Evolutionary conservation across 2,888 invertebrate species (phyloP).

Genomic region (Xylophagus ater): DNA sequence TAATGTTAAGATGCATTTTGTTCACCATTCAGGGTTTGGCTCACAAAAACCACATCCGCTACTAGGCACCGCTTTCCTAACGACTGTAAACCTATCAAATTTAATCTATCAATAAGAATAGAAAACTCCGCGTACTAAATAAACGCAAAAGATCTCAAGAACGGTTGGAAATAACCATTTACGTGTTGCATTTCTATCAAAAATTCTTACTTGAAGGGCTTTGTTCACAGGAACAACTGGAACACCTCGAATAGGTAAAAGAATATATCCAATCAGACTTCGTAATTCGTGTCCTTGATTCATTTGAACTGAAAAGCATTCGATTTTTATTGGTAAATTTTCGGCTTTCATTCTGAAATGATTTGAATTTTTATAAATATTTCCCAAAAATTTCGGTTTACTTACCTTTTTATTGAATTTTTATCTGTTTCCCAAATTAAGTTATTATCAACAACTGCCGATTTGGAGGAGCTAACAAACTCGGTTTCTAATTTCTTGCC

Average conservation of each 20-base stretch:
- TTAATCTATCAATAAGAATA: too few species aligned
- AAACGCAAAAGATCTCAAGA: too few species aligned
- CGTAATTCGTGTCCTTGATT: conserved; percentile 37
- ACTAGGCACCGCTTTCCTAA: too few species aligned
- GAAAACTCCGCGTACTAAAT: too few species aligned
- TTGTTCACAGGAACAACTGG: conserved; percentile 49
- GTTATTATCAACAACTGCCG: conserved; percentile 58
- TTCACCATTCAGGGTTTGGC: too few species aligned
- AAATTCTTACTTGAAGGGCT: conserved; percentile 37
- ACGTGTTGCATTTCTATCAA: background rate
- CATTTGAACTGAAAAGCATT: conserved; percentile 48
- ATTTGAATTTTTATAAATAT: background rate
- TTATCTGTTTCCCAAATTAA: conserved; percentile 71
- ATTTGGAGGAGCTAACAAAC: conserved; percentile 45
- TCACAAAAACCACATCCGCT: too few species aligned
- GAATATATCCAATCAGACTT: conserved; percentile 56
- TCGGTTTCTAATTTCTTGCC: conserved; percentile 59
- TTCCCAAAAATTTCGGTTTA: conserved; percentile 5
- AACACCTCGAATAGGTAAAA: conserved; percentile 58
- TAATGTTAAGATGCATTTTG: too few species aligned
- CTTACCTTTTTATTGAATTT: conserved; percentile 52
- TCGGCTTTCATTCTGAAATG: conserved; percentile 53
- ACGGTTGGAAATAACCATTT: too few species aligned
- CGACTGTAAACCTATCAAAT: too few species aligned
- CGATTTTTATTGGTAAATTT: conserved; percentile 62